Conservation (phyloP, 2,888 invertebrate genomes). For the Plagodis pulveraria region DNA sequence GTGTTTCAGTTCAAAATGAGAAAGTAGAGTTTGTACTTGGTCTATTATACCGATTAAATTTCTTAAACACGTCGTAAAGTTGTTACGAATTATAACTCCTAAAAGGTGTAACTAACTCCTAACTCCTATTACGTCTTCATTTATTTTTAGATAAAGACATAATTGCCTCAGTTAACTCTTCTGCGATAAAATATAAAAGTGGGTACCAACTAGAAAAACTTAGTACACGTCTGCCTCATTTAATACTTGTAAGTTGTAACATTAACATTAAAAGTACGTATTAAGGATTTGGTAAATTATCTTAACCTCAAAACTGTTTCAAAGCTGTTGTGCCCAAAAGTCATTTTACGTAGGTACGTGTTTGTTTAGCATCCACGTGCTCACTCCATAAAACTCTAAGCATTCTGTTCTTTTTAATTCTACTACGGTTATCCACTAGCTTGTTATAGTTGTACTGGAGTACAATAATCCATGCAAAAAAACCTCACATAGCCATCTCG, state of each 20-base stretch:
- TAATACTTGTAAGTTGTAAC: constrained; percentile 15
- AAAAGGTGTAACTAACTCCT: no score
- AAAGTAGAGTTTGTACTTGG: neutral
- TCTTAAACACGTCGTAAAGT: no score
- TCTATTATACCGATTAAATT: no score
- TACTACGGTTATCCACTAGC: no score
- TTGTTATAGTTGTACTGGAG: no score
- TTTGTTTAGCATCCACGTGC: constrained; percentile 64
- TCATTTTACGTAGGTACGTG: constrained; percentile 71
- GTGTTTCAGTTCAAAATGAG: constrained; percentile 1
- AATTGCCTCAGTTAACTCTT: no score
- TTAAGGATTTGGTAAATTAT: constrained; percentile 64
- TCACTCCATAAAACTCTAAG: constrained; percentile 60
- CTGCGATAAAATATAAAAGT: no score
- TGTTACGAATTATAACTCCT: no score
- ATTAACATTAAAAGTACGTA: constrained; percentile 34
- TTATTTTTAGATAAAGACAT: no score
- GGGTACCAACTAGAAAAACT: neutral
- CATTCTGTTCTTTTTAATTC: constrained; percentile 64
- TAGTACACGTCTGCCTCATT: constrained; percentile 5
- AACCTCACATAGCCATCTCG: constrained; percentile 46
- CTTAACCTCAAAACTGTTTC: constrained; percentile 63
- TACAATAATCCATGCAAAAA: no score
- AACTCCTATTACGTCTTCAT: no score
- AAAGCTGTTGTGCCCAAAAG: constrained; percentile 64